phyloP scores from a whole-genome alignment of 2,888 invertebrate species.

The Polia nebulosa region DNA sequence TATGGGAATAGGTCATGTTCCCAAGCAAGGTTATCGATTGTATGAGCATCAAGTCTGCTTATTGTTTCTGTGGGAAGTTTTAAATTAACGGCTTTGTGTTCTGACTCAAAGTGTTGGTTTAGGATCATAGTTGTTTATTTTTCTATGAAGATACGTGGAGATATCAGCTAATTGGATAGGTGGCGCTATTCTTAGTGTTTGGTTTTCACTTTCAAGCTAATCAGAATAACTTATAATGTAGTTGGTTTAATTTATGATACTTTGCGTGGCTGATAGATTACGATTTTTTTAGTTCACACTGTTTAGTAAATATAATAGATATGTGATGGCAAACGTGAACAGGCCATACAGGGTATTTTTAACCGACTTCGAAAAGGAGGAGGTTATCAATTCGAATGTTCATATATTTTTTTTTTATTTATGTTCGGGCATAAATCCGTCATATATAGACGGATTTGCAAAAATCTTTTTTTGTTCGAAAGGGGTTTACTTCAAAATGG shows the following conservation, averaged over 20 bases:
- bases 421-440: too few species aligned
- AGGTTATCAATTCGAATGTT: too few species aligned
- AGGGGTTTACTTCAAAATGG: too few species aligned
- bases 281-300: not conserved
- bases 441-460: too few species aligned
- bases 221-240: not conserved
- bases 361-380: too few species aligned
- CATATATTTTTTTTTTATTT: too few species aligned
- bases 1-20: constrained; percentile 47
- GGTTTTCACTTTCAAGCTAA: constrained; percentile 47
- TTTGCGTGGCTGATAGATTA: not conserved
- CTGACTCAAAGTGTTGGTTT: constrained; percentile 19
- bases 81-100: constrained; percentile 46
- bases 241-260: not conserved
- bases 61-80: constrained; percentile 55
- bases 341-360: too few species aligned
- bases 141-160: constrained; percentile 23
- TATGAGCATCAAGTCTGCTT: constrained; percentile 28
- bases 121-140: constrained; percentile 27
- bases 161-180: constrained; percentile 41
- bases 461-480: too few species aligned
- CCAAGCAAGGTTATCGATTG: constrained; percentile 58
- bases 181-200: constrained; percentile 30
- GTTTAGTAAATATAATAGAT: not conserved
- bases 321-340: not conserved